Evolutionary conservation across 2,113 vertebrate species (phyloP).

Genomic region (Aspiorhynchus laticeps): DNA sequence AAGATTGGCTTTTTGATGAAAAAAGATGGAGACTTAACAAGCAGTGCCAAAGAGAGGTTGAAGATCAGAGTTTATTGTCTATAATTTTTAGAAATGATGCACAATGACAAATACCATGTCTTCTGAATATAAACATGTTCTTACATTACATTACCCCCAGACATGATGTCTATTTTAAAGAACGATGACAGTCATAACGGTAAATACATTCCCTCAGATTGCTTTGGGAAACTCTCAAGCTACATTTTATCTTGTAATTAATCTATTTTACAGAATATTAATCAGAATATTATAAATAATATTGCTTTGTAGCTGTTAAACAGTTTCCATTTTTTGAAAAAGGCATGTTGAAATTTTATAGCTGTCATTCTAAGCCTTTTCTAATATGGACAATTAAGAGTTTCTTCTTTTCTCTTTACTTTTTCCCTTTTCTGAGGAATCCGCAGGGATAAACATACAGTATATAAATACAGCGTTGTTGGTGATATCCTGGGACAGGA

Average conservation of each 20-base stretch:
- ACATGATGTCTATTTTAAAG: slow-evolving; percentile 48
- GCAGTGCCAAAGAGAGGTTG: slow-evolving; percentile 28
- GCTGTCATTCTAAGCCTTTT: slow-evolving; percentile 28
- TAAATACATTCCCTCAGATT: slow-evolving; percentile 51
- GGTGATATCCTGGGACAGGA: slow-evolving; percentile 33
- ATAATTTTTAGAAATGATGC: slow-evolving; percentile 54
- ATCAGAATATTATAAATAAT: slow-evolving; percentile 62
- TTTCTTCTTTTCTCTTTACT: slow-evolving; percentile 14
- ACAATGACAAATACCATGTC: slow-evolving; percentile 59
- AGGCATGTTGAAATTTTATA: slow-evolving; percentile 31
- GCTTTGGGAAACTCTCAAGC: slow-evolving; percentile 55
- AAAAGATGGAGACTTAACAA: neutral
- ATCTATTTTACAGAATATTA: slow-evolving; percentile 44
- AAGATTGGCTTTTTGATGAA: neutral
- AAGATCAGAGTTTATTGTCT: slow-evolving; percentile 55
- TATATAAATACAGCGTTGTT: slow-evolving; percentile 36
- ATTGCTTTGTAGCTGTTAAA: slow-evolving; percentile 75
- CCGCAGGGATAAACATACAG: slow-evolving; percentile 23
- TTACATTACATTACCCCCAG: slow-evolving; percentile 38
- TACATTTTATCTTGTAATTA: slow-evolving; percentile 53
- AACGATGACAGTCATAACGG: slow-evolving; percentile 50
- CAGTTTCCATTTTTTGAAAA: slow-evolving; percentile 39
- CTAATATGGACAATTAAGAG: slow-evolving; percentile 35
- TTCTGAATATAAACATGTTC: slow-evolving; percentile 49
- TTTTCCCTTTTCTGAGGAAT: slow-evolving; percentile 45